Evolutionary conservation across 1,140 invertebrate species (phyloP), one percentile per base, ranked within the genome.

Genomic region (Drosophila equinoxialis): DNA sequence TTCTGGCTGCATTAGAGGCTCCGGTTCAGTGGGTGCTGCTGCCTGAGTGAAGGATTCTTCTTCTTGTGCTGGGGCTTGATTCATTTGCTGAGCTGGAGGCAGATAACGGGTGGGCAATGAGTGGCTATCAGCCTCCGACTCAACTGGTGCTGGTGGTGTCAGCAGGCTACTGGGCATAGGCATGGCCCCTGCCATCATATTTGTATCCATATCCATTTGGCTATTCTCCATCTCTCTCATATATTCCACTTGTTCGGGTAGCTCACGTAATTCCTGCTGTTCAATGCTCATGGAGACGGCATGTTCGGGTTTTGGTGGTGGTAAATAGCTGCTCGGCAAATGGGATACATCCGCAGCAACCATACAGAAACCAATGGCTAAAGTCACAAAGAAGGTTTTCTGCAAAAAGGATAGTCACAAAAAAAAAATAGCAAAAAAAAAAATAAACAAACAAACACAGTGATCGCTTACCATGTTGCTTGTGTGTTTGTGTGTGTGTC

Each of bases 181-280:
- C 30, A 90, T 90, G 39, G 13, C 65, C 14, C 72, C 74, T 6
- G 5, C 30, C 3, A 20, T 20, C 45, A 51, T 48, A 8, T 14
- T 51, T 11, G 4, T 51, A 51, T 20, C 17, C 45, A 51, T 51
- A 51, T 8, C 17, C 45, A 48, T 48, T 39, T 39, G 37, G 10
- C 8, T 11, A 10, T 39, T 39, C 2, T 48, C 45, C 45, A 20
- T 51, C 26, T 74, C 70, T 4, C 68, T 78, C 74, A 90, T 77
- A 63, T 80, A 90, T 41, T 90, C 86, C 51, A 91, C 84, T 63
- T 91, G 90, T 58, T 90, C 86, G 13, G 90, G 90, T 63, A 91
- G 37, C 39, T 91, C 90, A 0, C 77, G 71, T 39, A 91, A 60
- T 65, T 91, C 85, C 60, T 91, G 90, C 60, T 82, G 78, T 51